A percentile compares a stretch with the other conserved stretches of the same genome.
Evolutionary conservation across 2,888 invertebrate genomes (phyloP).

Genomic region (Sphaerophoria rueppellii): DNA sequence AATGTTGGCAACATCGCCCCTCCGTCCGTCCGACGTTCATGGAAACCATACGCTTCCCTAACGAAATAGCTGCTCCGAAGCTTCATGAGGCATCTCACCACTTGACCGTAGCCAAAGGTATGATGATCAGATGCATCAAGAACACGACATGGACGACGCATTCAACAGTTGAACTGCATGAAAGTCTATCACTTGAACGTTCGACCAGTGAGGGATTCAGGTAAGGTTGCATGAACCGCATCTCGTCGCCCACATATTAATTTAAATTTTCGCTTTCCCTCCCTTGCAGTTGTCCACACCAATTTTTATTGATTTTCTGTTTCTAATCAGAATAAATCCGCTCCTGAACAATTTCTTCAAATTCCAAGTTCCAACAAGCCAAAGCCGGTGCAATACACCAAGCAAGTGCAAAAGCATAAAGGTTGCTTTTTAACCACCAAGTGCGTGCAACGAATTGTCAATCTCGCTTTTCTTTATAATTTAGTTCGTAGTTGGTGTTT

Average conservation of each 20-base stretch:
- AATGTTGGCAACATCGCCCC: conserved; percentile 95
- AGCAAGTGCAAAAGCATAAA: conserved; percentile 20
- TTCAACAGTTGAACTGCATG: conserved; percentile 79
- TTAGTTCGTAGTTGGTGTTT: conserved; percentile 10
- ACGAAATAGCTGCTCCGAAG: conserved; percentile 85
- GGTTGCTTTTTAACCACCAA: conserved; percentile 23
- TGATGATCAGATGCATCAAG: conserved; percentile 82
- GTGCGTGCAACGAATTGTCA: conserved; percentile 42
- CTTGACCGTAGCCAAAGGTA: too few relatives aligned
- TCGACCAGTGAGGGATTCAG: too few relatives aligned
- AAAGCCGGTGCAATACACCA: conserved; percentile 17
- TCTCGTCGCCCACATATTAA: too few relatives aligned
- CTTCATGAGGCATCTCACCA: conserved; percentile 85
- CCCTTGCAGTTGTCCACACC: too few relatives aligned
- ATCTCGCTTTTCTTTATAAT: background rate
- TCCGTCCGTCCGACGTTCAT: conserved; percentile 92
- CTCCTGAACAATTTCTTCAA: conserved; percentile 18
- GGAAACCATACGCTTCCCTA: conserved; percentile 89
- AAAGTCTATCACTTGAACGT: conserved; percentile 77
- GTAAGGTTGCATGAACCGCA: too few relatives aligned
- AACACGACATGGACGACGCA: conserved; percentile 80
- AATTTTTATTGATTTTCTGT: too few relatives aligned
- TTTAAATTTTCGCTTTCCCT: too few relatives aligned
- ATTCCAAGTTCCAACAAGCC: background rate
- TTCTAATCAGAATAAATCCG: background rate